Conservation (phyloP, 2,888 invertebrate species). For the Chouioia cunea region DNA sequence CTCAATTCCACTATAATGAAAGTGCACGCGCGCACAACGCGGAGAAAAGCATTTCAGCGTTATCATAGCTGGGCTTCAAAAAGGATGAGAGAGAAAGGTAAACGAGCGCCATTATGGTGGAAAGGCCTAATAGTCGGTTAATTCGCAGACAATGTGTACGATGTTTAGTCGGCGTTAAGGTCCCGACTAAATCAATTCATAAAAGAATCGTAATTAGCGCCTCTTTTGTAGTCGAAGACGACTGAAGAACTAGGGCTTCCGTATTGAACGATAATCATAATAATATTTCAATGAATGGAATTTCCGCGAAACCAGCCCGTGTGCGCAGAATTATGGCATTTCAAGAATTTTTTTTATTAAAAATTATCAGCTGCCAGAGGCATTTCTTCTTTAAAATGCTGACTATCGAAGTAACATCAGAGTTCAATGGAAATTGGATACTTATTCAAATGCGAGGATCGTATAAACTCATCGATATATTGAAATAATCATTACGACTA, state of each 20-base stretch:
- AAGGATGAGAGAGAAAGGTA: conserved; percentile 50
- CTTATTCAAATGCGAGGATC: not conserved
- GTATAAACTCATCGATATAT: not conserved
- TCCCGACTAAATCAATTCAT: conserved; percentile 65
- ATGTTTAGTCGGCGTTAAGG: conserved; percentile 58
- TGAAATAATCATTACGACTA: conserved; percentile 4
- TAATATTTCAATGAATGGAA: conserved; percentile 51
- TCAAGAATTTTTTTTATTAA: conserved; percentile 28
- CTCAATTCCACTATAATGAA: conserved; percentile 25
- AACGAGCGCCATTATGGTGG: conserved; percentile 60
- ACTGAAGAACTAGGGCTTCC: conserved; percentile 58
- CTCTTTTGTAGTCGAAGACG: conserved; percentile 61
- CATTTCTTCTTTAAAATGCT: not conserved
- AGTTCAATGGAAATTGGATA: too few species aligned
- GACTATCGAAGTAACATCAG: too few species aligned
- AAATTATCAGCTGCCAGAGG: conserved; percentile 6
- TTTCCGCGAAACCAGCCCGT: too few species aligned
- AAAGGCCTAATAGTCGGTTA: conserved; percentile 64
- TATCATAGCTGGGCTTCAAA: conserved; percentile 3
- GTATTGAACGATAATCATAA: conserved; percentile 56
- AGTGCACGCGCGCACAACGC: not conserved
- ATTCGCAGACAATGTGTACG: conserved; percentile 65
- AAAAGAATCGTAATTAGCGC: conserved; percentile 68
- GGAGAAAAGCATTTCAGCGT: conserved; percentile 9
- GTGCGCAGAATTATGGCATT: conserved; percentile 13